phyloP scores from a whole-genome alignment of 2,797 vertebrate genomes.

The Mycteria americana region DNA sequence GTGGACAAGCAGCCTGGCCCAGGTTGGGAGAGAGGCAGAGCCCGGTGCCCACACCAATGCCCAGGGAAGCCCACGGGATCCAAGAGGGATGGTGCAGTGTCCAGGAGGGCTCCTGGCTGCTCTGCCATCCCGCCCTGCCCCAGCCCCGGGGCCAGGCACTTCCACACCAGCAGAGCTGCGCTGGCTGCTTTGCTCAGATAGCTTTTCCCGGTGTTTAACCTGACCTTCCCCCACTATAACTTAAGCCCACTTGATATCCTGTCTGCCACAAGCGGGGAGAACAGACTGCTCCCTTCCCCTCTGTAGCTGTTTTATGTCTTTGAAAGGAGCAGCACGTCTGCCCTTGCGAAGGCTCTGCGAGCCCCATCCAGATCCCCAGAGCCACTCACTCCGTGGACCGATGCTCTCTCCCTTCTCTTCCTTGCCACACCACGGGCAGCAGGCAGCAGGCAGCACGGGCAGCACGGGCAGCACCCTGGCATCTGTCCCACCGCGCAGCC shows the following conservation, averaged over 20 bases:
- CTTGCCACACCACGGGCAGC: neutral
- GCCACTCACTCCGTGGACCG: rapidly evolving
- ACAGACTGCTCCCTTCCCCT: conserved; percentile 54
- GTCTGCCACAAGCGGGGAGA: neutral
- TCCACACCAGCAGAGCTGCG: neutral
- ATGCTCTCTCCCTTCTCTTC: neutral
- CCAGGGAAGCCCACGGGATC: neutral
- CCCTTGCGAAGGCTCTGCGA: neutral
- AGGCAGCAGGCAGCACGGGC: rapidly evolving
- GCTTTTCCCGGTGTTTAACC: neutral
- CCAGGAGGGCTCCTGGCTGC: neutral
- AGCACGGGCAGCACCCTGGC: neutral
- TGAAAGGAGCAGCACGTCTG: neutral
- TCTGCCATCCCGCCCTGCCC: neutral
- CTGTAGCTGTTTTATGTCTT: conserved; percentile 22
- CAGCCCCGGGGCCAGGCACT: rapidly evolving
- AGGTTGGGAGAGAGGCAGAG: neutral
- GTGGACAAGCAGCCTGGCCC: neutral
- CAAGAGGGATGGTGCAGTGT: neutral
- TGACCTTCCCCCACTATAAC: neutral
- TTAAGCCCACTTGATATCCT: conserved; percentile 38
- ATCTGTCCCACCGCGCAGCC: rapidly evolving
- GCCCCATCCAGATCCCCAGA: neutral
- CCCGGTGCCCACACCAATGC: rapidly evolving
- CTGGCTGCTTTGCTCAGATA: rapidly evolving